phyloP scores from a whole-genome alignment of 1,140 invertebrate species.

The Gerris buenoi region DNA sequence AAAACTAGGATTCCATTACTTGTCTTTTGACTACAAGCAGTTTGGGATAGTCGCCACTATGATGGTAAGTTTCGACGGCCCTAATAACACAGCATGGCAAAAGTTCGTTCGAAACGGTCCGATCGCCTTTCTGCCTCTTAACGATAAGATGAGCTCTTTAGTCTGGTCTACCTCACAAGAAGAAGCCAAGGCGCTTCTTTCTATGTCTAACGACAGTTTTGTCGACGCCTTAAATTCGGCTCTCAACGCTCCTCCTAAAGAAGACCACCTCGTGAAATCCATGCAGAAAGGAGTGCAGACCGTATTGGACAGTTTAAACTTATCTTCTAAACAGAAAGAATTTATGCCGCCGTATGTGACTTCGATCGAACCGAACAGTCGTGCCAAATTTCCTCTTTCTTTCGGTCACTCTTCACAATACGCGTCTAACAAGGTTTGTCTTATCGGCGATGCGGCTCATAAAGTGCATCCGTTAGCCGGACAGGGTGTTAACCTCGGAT shows the following conservation, averaged over 20 bases:
- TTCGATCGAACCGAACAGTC: slow-evolving; percentile 30
- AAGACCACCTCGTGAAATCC: not conserved
- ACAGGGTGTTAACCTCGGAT: slow-evolving; percentile 93
- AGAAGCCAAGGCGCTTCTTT: slow-evolving; percentile 55
- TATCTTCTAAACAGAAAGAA: slow-evolving; percentile 7
- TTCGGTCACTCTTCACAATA: slow-evolving; percentile 82
- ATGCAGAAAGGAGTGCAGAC: not conserved
- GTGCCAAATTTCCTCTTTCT: slow-evolving; percentile 81
- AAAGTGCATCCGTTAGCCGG: slow-evolving; percentile 91
- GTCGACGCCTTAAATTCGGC: slow-evolving; percentile 78
- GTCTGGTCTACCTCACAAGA: slow-evolving; percentile 75
- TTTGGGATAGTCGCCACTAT: slow-evolving; percentile 81
- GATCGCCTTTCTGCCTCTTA: slow-evolving; percentile 77
- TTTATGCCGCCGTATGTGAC: slow-evolving; percentile 3
- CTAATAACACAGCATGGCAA: slow-evolving; percentile 74
- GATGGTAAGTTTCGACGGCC: slow-evolving; percentile 36
- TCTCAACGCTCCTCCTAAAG: slow-evolving; percentile 28
- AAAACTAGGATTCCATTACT: slow-evolving; percentile 59
- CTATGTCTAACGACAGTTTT: slow-evolving; percentile 61
- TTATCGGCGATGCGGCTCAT: slow-evolving; percentile 79
- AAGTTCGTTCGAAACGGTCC: slow-evolving; percentile 81
- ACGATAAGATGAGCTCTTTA: slow-evolving; percentile 58
- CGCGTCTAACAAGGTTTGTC: slow-evolving; percentile 43
- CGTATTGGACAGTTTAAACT: slow-evolving; percentile 1
- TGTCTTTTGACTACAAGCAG: slow-evolving; percentile 73